Evolutionary conservation across 1,140 invertebrate species (phyloP), one percentile per base, ranked within the genome.

Genomic region (Drosophila arizonae): DNA sequence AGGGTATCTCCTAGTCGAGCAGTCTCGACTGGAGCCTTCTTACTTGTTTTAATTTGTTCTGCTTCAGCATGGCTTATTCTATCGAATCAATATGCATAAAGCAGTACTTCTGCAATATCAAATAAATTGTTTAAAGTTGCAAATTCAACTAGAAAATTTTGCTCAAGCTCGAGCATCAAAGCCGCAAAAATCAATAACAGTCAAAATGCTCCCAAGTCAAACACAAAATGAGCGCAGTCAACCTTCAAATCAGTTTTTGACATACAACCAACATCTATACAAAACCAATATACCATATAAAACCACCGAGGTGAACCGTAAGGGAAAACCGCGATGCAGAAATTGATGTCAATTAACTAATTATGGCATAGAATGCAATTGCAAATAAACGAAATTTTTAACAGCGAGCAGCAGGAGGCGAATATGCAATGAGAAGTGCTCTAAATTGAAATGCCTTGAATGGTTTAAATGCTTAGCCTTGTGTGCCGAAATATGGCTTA

Each of bases 261-360:
- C 13, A 43, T 15, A 43, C 3, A 13, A 13, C 1, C 36, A 39
- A 39, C 66, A 55, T 70, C 70, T 67, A 13, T n/a, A 30, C n/a
- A 64, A 63, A 71, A 75, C 66, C 77, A 74, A 56, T 24, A 24
- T 24, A 3, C 3, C 21, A 24, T 24, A 17, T 0, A 24, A 24
- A 24, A 24, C 21, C 21, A 24, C n/a, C 13, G 52, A 64, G 57
- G 63, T 57, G 60, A 51, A 55, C 76, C 70, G 17, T 17, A 17
- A 11, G 0, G 43, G 28, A 73, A 84, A 73, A 69, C 81, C 81
- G 28, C 77, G 67, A 76, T 57, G 61, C 65, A 62, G 62, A 71
- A 86, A 78, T 86, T 76, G 77, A 81, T 86, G 86, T 86, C 81
- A 85, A 85, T 85, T 85, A 85, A 81, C 81, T 85, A 86, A 85